These are phyloP conservation scores for Cyclina sinensis DNA, from an alignment of 1,140 invertebrate species.

Conservation along the genomic window DNA sequence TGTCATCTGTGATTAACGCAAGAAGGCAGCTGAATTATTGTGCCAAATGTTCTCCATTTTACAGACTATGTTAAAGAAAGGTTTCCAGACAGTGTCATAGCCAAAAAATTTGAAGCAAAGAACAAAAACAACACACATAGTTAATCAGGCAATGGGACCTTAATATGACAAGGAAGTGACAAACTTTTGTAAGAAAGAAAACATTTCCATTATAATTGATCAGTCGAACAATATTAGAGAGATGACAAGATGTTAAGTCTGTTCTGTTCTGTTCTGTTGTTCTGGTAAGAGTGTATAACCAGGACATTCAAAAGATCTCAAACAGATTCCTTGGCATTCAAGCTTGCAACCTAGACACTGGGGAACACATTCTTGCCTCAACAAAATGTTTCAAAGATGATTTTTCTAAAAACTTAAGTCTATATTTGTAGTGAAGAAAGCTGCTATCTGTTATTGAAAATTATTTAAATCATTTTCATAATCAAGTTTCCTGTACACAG, in stretches of 20 bases:
- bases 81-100: background rate
- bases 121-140: constrained; percentile 69
- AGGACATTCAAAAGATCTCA: background rate
- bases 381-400: too few species aligned
- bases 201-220: constrained; percentile 27
- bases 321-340: constrained; percentile 38
- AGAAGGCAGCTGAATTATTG: too few species aligned
- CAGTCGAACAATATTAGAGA: constrained; percentile 32
- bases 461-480: too few species aligned
- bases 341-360: constrained; percentile 8
- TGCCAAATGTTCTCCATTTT: constrained; percentile 86
- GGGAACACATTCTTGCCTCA: background rate
- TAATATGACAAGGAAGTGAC: constrained; percentile 16
- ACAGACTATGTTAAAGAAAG: constrained; percentile 49
- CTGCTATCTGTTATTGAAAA: too few species aligned
- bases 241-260: constrained; percentile 28
- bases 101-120: background rate
- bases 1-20: too few species aligned
- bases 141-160: constrained; percentile 64
- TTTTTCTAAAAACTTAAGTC: too few species aligned
- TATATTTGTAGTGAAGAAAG: too few species aligned
- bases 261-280: too few species aligned
- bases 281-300: constrained; percentile 1
- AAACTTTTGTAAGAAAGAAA: background rate
- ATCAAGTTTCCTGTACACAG: too few species aligned